Evolutionary conservation across 2,113 vertebrate species (phyloP).

Genomic region (Gobio gobio): DNA sequence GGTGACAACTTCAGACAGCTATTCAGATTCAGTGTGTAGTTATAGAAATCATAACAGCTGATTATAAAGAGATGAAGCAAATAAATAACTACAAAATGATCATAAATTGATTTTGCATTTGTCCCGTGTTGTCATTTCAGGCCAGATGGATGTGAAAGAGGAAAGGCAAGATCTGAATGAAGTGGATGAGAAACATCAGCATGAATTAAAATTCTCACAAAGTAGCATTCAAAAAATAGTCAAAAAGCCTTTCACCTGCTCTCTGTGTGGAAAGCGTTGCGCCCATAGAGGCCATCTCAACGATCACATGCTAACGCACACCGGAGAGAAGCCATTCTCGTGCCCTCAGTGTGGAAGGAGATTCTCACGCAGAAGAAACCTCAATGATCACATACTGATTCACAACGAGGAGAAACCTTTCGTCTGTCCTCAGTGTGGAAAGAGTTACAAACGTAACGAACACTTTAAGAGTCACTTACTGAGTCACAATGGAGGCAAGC

Average conservation of each 20-base stretch:
- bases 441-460: background rate
- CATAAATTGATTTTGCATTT: background rate
- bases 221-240: background rate
- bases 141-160: background rate
- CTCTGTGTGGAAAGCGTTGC: background rate
- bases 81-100: background rate
- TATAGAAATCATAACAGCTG: background rate
- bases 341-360: conserved; percentile 7
- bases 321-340: background rate
- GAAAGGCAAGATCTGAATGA: background rate
- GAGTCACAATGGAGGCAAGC: background rate
- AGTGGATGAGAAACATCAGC: background rate
- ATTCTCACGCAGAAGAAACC: background rate
- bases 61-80: background rate
- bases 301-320: background rate
- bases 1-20: too few relatives aligned
- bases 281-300: background rate
- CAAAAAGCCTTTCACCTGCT: background rate
- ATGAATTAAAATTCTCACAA: background rate
- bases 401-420: background rate
- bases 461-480: conserved; percentile 4
- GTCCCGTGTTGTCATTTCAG: background rate
- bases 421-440: background rate
- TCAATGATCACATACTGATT: background rate
- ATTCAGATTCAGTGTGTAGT: background rate